These are phyloP conservation scores for Dipodomys spectabilis DNA, from an alignment of 2,113 vertebrate species.

Conservation along the genomic window DNA sequence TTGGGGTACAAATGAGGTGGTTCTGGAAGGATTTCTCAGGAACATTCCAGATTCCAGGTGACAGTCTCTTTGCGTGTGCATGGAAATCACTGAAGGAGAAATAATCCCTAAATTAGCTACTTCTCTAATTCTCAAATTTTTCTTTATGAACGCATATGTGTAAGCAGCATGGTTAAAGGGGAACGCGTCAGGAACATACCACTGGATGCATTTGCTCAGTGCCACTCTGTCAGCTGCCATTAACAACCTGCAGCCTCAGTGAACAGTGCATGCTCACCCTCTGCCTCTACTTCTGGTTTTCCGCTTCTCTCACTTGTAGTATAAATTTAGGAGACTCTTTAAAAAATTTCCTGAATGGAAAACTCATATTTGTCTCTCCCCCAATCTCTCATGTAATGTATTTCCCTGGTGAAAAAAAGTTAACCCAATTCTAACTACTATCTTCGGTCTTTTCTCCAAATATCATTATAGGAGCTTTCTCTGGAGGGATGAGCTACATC, in stretches of 20 bases:
- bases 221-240: not conserved
- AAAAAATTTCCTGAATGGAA: not conserved
- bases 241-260: not conserved
- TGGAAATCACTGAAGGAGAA: not conserved
- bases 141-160: not conserved
- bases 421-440: not conserved
- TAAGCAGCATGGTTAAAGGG: not conserved
- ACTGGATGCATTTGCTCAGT: not conserved
- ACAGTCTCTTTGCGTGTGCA: not conserved
- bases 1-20: rapidly evolving
- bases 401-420: not conserved
- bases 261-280: not conserved
- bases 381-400: not conserved
- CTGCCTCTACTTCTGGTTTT: too few relatives aligned
- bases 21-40: not conserved
- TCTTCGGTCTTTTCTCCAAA: not conserved
- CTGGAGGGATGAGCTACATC: too few relatives aligned
- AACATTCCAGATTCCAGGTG: not conserved
- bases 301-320: not conserved
- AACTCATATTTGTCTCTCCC: not conserved
- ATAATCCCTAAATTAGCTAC: not conserved
- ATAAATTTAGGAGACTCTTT: not conserved
- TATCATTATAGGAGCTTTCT: not conserved
- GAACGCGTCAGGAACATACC: not conserved
- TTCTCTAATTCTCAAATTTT: not conserved